Base-by-base conservation (phyloP, 2,888 invertebrate species). In the Hyposoter dolosus region DNA sequence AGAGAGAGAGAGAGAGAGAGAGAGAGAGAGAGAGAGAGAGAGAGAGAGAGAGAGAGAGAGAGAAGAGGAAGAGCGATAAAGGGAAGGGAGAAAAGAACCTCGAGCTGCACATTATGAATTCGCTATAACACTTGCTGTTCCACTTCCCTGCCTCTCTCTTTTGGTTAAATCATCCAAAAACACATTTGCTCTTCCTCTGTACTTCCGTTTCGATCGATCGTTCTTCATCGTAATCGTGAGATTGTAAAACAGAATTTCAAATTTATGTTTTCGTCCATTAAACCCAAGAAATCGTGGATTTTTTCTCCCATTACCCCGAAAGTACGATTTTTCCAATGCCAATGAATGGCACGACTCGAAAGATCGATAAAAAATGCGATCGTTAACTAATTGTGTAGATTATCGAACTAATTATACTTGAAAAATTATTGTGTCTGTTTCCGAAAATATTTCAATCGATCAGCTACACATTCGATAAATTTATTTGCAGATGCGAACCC, bases 71-170 rank as follows among this genome's bases (percentile, higher is more conserved):
- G 53, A 32, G 35, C 32, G 50, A 47, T 32, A 32, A 71, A 32
- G n/a, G n/a, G 66, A 28, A 47, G 32, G 32, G 71, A 60, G 66
- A 35, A 68, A 68, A 53, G 32, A 56, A 68, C 50, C 65, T 71
- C 85, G 60, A 72, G 85, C 72, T 79, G 23, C 50, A 87, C 80
- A 81, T 88, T 82, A 82, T 81, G 88, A 84, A 88, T 88, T 75
- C 80, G 68, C 78, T 74, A 78, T 75, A 82, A 83, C 74, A 80
- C 80, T 86, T 74, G 76, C 72, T 86, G 68, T 77, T 40, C 80
- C 76, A 83, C 60, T 79, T 66, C 45, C 32, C 68, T 19, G 19
- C n/a, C 75, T 12, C 45, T 77, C 50, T 65, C 35, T 35, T 72
- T 72, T 56, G 32, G 60, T 56, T 47, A 77, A 77, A 80, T 28